These are phyloP conservation scores for Ophiodon elongatus DNA, from an alignment of 2,113 vertebrate species.

Conservation along the genomic window DNA sequence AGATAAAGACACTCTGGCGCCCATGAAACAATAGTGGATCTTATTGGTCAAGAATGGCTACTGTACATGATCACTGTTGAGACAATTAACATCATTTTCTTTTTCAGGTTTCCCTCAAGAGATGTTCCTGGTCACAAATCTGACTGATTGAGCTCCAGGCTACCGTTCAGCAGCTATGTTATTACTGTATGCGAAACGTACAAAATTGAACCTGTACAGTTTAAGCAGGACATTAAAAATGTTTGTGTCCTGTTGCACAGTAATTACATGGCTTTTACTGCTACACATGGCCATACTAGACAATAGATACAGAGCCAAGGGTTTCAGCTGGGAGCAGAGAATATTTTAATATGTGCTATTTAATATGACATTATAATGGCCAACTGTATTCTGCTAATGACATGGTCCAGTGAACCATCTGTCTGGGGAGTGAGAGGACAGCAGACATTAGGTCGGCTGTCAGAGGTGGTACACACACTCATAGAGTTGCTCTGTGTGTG, in stretches of 20 bases:
- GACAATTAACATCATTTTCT: conserved; percentile 21
- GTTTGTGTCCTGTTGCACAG: conserved; percentile 29
- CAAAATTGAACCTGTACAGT: conserved; percentile 18
- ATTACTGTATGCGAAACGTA: conserved; percentile 27
- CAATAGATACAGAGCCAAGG: conserved; percentile 9
- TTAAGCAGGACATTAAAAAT: conserved; percentile 23
- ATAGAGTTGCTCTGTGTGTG: conserved; percentile 5
- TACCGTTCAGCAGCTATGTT: neutral
- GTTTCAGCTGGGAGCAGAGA: conserved; percentile 42
- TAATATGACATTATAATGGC: conserved; percentile 73
- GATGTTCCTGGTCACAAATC: conserved; percentile 37
- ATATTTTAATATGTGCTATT: conserved; percentile 67
- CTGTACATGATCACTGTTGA: conserved; percentile 17
- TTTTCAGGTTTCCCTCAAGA: conserved; percentile 33
- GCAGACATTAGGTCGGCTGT: conserved; percentile 71
- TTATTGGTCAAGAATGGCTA: conserved; percentile 1
- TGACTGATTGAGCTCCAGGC: conserved; percentile 34
- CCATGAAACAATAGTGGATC: neutral
- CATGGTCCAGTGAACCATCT: conserved; percentile 78
- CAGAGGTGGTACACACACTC: conserved; percentile 54
- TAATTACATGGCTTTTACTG: conserved; percentile 47
- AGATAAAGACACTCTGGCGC: neutral
- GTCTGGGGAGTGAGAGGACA: conserved; percentile 71
- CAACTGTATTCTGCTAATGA: conserved; percentile 76
- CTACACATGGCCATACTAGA: conserved; percentile 7